These are phyloP conservation scores for Endomychus coccineus DNA, from an alignment of 2,888 invertebrate species.

Conservation along the genomic window DNA sequence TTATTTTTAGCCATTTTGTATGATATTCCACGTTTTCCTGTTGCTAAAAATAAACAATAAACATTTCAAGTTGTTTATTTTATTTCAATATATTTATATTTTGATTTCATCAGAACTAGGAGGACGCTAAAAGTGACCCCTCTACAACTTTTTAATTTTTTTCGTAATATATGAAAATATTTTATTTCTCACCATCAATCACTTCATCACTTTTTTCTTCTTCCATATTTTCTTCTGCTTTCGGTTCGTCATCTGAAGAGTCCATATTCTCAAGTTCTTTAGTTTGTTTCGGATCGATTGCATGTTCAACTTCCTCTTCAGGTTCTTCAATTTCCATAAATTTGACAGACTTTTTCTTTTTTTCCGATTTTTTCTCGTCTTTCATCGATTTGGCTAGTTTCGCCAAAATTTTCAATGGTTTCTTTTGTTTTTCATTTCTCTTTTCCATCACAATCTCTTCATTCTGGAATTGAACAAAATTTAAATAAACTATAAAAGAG, in stretches of 20 bases:
- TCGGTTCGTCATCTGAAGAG: conserved; percentile 11
- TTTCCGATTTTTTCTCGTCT: conserved; percentile 14
- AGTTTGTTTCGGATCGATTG: conserved; percentile 7
- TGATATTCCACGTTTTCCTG: conserved; percentile 74
- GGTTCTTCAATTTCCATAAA: conserved; percentile 13
- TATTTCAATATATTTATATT: conserved; percentile 13
- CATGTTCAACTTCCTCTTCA: conserved; percentile 19
- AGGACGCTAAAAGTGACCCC: not conserved
- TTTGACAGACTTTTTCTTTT: conserved; percentile 8
- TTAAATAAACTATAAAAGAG: too few species aligned
- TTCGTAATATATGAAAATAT: not conserved
- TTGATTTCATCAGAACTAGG: not conserved
- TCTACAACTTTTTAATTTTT: not conserved
- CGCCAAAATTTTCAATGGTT: conserved; percentile 37
- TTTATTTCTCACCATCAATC: conserved; percentile 1
- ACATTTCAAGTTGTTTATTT: conserved; percentile 2
- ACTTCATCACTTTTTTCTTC: conserved; percentile 12
- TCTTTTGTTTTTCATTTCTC: conserved; percentile 39
- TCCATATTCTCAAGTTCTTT: conserved; percentile 14
- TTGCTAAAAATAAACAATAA: conserved; percentile 20
- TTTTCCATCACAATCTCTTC: not conserved
- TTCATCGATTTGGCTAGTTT: conserved; percentile 15
- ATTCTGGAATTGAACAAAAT: too few species aligned
- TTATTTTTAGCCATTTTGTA: conserved; percentile 95
- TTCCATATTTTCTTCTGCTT: conserved; percentile 17